Evolutionary conservation across 2,113 vertebrate species (phyloP).

Genomic region (Electrona antarctica): DNA sequence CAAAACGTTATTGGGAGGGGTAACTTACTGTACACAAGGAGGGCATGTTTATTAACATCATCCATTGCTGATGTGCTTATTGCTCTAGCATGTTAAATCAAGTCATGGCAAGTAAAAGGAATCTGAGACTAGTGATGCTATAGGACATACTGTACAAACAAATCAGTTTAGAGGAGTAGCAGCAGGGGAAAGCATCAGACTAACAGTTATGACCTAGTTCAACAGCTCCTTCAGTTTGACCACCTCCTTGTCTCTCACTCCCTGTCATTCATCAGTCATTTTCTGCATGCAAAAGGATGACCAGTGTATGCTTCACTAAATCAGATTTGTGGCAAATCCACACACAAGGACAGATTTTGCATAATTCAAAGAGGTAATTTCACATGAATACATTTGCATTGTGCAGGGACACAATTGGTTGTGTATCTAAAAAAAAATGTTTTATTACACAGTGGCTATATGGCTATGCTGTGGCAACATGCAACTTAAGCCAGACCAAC

Average conservation of each 20-base stretch:
- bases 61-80: neutral
- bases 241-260: slow-evolving; percentile 12
- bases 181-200: slow-evolving; percentile 49
- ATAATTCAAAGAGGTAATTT: neutral
- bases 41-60: neutral
- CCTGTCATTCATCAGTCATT: slow-evolving; percentile 47
- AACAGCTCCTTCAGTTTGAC: slow-evolving; percentile 45
- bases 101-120: slow-evolving; percentile 15
- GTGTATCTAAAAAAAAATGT: neutral
- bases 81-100: slow-evolving; percentile 22
- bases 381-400: neutral
- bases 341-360: neutral
- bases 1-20: neutral
- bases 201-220: slow-evolving; percentile 65
- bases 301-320: slow-evolving; percentile 31
- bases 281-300: slow-evolving; percentile 62
- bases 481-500: slow-evolving; percentile 58
- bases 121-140: slow-evolving; percentile 12
- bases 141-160: slow-evolving; percentile 46
- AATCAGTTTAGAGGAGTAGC: slow-evolving; percentile 34
- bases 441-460: slow-evolving; percentile 9
- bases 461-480: slow-evolving; percentile 50
- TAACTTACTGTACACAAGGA: too few species aligned
- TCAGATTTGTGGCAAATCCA: slow-evolving; percentile 15
- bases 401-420: neutral